Conservation (phyloP, 2,797 vertebrate species). For the Scolopax rusticola region DNA sequence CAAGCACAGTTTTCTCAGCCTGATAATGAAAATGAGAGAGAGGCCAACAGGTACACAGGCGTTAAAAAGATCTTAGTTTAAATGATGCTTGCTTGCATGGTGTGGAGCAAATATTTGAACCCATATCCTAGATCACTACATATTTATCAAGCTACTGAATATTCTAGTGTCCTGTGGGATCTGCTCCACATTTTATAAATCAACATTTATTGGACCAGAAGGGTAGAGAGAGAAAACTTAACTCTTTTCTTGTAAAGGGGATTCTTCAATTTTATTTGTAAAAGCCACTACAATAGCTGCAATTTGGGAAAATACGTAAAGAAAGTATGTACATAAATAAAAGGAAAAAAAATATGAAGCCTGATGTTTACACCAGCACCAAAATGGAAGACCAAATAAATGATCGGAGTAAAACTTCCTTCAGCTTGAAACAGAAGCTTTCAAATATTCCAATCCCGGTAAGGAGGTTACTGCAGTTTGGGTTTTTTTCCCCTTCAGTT, state of each 20-base stretch:
- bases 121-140: neutral
- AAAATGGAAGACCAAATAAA: neutral
- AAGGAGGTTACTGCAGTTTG: neutral
- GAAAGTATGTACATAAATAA: neutral
- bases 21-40: neutral
- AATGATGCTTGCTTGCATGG: neutral
- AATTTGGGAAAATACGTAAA: neutral
- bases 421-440: neutral
- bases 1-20: neutral
- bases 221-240: neutral
- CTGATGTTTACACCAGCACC: neutral
- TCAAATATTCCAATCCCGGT: neutral
- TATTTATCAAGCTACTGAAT: slow-evolving; percentile 54
- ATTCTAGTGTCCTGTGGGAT: slow-evolving; percentile 46
- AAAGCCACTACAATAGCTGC: neutral
- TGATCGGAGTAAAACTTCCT: neutral
- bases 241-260: neutral
- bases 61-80: neutral
- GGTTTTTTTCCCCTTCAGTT: neutral
- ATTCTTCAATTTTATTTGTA: neutral
- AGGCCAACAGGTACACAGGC: neutral
- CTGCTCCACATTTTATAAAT: slow-evolving; percentile 55
- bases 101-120: slow-evolving; percentile 1
- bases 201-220: slow-evolving; percentile 55
- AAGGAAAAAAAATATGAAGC: neutral